Evolutionary conservation across 2,888 invertebrate genomes (phyloP).

Genomic region (Micropterix aruncella): DNA sequence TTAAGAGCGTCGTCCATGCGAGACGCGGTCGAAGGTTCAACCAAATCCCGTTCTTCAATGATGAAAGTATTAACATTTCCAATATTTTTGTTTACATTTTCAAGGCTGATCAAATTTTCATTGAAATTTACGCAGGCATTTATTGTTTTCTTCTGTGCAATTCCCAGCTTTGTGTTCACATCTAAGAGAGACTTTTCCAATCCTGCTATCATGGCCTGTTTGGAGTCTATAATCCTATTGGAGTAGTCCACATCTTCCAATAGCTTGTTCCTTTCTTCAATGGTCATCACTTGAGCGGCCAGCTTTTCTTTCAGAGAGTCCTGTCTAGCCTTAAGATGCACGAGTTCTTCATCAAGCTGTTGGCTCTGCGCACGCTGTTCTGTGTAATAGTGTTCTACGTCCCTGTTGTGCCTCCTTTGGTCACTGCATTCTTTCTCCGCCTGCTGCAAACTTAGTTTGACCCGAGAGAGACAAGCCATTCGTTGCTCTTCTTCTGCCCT

Average conservation of each 20-base stretch:
- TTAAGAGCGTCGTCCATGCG: background rate
- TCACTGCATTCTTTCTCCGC: too few relatives aligned
- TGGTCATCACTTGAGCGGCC: slow-evolving; percentile 15
- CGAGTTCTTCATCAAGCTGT: too few relatives aligned
- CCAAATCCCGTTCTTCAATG: background rate
- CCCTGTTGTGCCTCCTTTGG: too few relatives aligned
- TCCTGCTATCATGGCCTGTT: slow-evolving; percentile 22
- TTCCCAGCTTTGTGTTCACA: too few relatives aligned
- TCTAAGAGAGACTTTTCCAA: slow-evolving; percentile 27
- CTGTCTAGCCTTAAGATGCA: slow-evolving; percentile 6
- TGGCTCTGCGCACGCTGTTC: too few relatives aligned
- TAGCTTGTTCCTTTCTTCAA: slow-evolving; percentile 21
- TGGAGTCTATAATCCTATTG: slow-evolving; percentile 24
- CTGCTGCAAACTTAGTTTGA: too few relatives aligned
- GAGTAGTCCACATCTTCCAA: slow-evolving; percentile 28
- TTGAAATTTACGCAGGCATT: background rate
- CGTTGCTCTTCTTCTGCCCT: too few relatives aligned
- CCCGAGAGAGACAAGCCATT: too few relatives aligned
- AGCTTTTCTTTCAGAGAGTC: slow-evolving; percentile 20
- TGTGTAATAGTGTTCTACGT: too few relatives aligned
- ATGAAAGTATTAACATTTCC: background rate
- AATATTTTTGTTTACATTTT: background rate
- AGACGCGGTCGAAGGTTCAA: background rate
- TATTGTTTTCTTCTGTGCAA: background rate
- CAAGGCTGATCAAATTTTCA: background rate